Evolutionary conservation across 2,888 invertebrate species (phyloP), one percentile per base, ranked within the genome.

Genomic region (Erannis defoliaria): DNA sequence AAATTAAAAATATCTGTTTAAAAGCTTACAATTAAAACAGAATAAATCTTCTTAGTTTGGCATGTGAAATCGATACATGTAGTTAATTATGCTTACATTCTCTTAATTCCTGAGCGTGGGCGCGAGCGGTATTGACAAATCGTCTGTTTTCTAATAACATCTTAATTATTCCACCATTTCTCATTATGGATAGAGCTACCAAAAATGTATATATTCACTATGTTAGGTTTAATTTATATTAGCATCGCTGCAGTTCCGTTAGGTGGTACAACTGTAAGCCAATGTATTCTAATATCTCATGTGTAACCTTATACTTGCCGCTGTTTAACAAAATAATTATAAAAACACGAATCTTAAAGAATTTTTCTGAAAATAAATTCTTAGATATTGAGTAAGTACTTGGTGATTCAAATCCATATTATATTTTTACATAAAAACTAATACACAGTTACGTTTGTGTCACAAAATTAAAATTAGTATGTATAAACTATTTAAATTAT

Each of bases 81-180:
- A 29, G n/a, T 45, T 29, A 45, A 29, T 45, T 29, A 26, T 29
- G 16, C 45, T 9, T 5, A 26, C 10, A 45, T 45, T 45, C 29
- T 45, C 26, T 45, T 29, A 16, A 45, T 29, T 45, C 23, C 26
- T 4, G 14, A 3, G n/a, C 16, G 16, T 26, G 45, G 16, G 29
- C 14, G 45, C 10, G 45, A 26, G 45, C 23, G 8, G 16, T 16
- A 5, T 46, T 46, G 29, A 46, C 46, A 46, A 46, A 46, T 46
- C 33, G 31, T 19, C 9, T 29, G 29, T 19, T 33, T 46, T 31
- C 31, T 31, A 31, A 46, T 29, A 46, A 46, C 46, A 46, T 46
- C 46, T 46, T 46, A 46, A 33, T 46, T 31, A 46, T 31, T 18
- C 29, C 12, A 46, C 18, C 46, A 33, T 46, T 33, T 45, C 12